Evolutionary conservation across 2,797 vertebrate species (phyloP).

Genomic region (Natrix natrix): DNA sequence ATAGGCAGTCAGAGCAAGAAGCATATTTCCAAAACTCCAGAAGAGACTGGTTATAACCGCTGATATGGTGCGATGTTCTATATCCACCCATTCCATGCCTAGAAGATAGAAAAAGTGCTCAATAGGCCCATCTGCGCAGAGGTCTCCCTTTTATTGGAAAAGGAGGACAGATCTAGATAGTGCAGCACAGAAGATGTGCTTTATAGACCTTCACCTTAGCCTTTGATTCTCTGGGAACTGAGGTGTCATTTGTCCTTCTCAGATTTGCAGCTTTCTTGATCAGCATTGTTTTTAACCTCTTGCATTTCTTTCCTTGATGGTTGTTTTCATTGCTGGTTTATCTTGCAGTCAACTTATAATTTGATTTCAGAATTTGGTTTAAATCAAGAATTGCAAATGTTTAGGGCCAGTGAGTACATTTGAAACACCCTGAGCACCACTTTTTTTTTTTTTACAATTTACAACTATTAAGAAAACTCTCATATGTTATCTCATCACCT

Average conservation of each 20-base stretch:
- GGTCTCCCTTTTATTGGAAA: not conserved
- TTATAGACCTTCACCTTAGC: not conserved
- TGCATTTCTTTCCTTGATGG: not conserved
- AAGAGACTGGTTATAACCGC: conserved; percentile 76
- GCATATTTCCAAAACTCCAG: conserved; percentile 82
- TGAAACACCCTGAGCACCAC: not conserved
- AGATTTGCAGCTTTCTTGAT: not conserved
- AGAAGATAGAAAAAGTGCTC: conserved; percentile 7
- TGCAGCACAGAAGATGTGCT: not conserved
- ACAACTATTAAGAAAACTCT: not conserved
- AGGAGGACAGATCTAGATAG: not conserved
- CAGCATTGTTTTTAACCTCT: not conserved
- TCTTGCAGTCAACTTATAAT: not conserved
- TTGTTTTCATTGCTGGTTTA: not conserved
- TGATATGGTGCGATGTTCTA: conserved; percentile 76
- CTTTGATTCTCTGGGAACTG: not conserved
- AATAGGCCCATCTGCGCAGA: not conserved
- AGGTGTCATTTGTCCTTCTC: not conserved
- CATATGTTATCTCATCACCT: not conserved
- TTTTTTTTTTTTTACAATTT: not conserved
- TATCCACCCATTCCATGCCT: conserved; percentile 86
- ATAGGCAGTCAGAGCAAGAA: conserved; percentile 79
- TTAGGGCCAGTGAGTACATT: not conserved
- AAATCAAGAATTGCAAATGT: not conserved
- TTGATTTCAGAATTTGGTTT: not conserved